Percentiles rank a stretch among this genome's conserved stretches.
phyloP scores from a whole-genome alignment of 2,888 invertebrate genomes.

The Trissolcus japonicus region DNA sequence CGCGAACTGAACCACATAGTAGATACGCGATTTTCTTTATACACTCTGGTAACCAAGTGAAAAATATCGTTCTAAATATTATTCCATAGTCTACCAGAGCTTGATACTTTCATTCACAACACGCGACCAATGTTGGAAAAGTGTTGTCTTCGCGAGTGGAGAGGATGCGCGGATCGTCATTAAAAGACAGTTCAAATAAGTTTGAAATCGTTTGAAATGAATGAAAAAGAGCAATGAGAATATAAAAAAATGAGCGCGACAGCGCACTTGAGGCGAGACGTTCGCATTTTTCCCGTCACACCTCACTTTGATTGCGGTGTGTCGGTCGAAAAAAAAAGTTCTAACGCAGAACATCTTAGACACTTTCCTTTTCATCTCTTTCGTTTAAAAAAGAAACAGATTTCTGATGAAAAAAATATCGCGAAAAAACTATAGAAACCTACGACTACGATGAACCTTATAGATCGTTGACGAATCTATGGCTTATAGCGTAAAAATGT shows the following conservation, averaged over 20 bases:
- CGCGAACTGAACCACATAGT: constrained; percentile 75
- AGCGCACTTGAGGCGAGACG: constrained; percentile 43
- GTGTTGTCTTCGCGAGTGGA: constrained; percentile 66
- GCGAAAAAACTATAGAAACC: constrained; percentile 9
- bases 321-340: constrained; percentile 38
- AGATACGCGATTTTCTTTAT: constrained; percentile 76
- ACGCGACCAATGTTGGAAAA: constrained; percentile 72
- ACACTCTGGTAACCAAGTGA: constrained; percentile 76
- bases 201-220: constrained; percentile 46
- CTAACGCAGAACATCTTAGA: constrained; percentile 21
- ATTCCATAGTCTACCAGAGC: constrained; percentile 68
- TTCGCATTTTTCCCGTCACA: constrained; percentile 59
- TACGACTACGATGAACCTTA: neutral
- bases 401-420: constrained; percentile 15
- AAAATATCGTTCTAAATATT: constrained; percentile 77
- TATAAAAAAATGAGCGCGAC: constrained; percentile 44
- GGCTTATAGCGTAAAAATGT: constrained; percentile 2
- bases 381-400: constrained; percentile 15
- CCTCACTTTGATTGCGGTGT: constrained; percentile 48
- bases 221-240: constrained; percentile 12
- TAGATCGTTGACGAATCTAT: neutral
- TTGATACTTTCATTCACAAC: constrained; percentile 76
- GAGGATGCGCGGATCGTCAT: constrained; percentile 54
- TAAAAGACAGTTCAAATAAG: constrained; percentile 53
- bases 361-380: constrained; percentile 54